Evolutionary conservation across 2,797 vertebrate genomes (phyloP).

Genomic region (Parotocinclus haroldoi): DNA sequence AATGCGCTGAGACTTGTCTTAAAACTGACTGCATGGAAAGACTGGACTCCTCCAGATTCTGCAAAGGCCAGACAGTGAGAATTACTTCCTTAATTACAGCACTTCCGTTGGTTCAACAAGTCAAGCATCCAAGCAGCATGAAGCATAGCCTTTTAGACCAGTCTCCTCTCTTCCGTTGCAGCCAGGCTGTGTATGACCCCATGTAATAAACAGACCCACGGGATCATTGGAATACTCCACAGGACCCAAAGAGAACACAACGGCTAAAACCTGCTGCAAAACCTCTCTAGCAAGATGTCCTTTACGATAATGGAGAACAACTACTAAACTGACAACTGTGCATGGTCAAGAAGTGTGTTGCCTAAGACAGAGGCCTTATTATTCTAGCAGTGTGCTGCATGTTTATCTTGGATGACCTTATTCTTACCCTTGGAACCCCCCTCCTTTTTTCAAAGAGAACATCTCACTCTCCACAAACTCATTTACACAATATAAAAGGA

Average conservation of each 20-base stretch:
- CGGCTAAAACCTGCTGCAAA: background rate
- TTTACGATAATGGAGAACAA: conserved; percentile 33
- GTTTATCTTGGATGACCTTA: conserved; percentile 61
- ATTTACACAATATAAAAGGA: conserved; percentile 34
- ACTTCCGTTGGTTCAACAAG: background rate
- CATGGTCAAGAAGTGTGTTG: conserved; percentile 30
- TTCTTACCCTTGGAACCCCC: background rate
- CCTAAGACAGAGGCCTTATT: conserved; percentile 56
- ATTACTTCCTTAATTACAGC: conserved; percentile 3
- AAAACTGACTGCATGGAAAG: background rate
- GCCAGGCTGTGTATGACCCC: background rate
- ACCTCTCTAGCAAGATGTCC: background rate
- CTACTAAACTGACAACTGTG: conserved; percentile 31
- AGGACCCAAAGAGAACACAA: background rate
- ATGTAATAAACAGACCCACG: background rate
- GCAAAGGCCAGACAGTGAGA: background rate
- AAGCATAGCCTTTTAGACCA: background rate
- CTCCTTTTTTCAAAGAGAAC: conserved; percentile 28
- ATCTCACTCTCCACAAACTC: conserved; percentile 43
- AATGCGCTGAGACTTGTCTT: too few species aligned
- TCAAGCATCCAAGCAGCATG: background rate
- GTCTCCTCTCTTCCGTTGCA: background rate
- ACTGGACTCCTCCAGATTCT: background rate
- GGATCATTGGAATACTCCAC: background rate
- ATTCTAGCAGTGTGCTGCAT: conserved; percentile 55